Base-by-base conservation (phyloP, 1,140 invertebrate genomes). In the Homalodisca vitripennis region DNA sequence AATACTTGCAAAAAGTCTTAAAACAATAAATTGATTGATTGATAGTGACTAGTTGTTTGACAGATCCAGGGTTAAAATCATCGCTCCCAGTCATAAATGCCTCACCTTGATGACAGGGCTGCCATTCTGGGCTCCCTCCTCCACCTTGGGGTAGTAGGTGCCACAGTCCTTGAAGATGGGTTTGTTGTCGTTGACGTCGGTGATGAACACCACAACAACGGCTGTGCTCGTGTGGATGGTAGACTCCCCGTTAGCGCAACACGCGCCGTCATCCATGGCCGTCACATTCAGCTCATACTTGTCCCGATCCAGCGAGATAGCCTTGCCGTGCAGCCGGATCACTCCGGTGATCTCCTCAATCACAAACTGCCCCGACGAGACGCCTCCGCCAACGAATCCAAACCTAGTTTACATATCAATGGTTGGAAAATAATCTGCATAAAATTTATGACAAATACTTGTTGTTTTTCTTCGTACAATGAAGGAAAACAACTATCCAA, bases 311-410 rank as follows among this genome's bases (percentile, higher is more conserved):
- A 97, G 78, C 0, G 89, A 87, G 73, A 96, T 95, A 0, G 88
- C 84, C 74, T 93, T 91, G 72, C 88, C 90, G 74, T 94, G 92
- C 32, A 97, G 79, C 69, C 94, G 87, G 73, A 97, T 97, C 0
- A 97, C 94, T 74, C 94, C 95, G 48, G 95, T 97, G 68, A 95
- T 94, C 79, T 97, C 93, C 81, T 97, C 94, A 71, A 97, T 97
- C 0, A 95, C 92, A 79, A 97, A 97, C 77, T 97, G 93, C 0
- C 94, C 94, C 0, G 93, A 94, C 31, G 86, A 88, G 0, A 92
- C 95, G 51, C 89, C 92, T 14, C 93, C 93, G 1, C 93, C 94
- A 17, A 95, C 93, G 79, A 97, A 97, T 26, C 94, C 93, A 78
- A 97, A 97, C 13, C 93, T 82, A 63, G 34, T n/a, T n/a, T n/a